phyloP scores from a whole-genome alignment of 92 coral and sea anemone genomes.

The Scolanthus callimorphus region DNA sequence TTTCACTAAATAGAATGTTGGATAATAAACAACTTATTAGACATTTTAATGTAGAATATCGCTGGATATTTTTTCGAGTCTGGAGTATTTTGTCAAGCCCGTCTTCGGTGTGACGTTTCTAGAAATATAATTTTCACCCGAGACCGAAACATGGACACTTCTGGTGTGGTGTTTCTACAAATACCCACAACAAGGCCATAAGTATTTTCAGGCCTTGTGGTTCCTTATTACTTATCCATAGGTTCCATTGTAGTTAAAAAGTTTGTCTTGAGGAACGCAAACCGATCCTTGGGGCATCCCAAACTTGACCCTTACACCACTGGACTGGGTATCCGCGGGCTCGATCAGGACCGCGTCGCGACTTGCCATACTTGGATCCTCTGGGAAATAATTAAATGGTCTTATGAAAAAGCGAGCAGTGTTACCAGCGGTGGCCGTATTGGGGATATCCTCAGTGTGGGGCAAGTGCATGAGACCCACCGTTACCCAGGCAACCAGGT shows the following conservation, averaged over 20 bases:
- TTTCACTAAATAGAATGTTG: no score
- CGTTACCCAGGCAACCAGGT: no score
- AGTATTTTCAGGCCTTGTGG: no score
- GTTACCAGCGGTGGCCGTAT: constrained; percentile 58
- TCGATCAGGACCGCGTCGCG: constrained; percentile 40
- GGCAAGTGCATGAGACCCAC: constrained; percentile 72
- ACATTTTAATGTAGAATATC: no score
- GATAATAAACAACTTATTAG: no score
- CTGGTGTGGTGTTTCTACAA: no score
- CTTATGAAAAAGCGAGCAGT: constrained; percentile 53
- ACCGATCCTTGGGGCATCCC: constrained; percentile 40
- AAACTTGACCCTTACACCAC: constrained; percentile 33
- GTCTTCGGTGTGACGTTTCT: no score
- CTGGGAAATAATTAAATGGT: constrained; percentile 72
- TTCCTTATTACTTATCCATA: constrained; percentile 23
- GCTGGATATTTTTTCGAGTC: no score
- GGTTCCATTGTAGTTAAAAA: constrained; percentile 34
- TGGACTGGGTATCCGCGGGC: constrained; percentile 21
- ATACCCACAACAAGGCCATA: no score
- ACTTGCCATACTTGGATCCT: constrained; percentile 60
- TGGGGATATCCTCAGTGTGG: constrained; percentile 71
- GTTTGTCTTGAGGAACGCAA: constrained; percentile 34
- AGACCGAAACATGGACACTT: no score
- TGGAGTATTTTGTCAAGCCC: no score
- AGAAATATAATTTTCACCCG: no score